Evolutionary conservation across 2,888 invertebrate species (phyloP).

Genomic region (Adelognathus sp.): DNA sequence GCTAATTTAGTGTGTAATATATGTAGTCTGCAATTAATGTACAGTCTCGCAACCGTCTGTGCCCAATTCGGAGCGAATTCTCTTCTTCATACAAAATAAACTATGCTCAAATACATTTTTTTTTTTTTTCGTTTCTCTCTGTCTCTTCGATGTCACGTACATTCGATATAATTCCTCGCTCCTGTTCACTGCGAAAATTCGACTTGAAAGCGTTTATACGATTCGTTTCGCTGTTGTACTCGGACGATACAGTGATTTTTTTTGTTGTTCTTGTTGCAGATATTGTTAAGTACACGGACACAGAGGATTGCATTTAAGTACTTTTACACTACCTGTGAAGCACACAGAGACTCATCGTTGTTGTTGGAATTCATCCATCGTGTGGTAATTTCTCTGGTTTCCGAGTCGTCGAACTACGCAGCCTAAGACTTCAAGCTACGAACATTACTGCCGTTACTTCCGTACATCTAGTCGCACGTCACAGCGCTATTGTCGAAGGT

Average conservation of each 20-base stretch:
- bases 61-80: neutral
- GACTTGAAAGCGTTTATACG: neutral
- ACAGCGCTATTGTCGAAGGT: too few species aligned
- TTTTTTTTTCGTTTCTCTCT: neutral
- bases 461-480: conserved; percentile 59
- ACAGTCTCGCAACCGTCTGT: neutral
- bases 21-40: neutral
- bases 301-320: conserved; percentile 11
- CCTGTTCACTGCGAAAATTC: neutral
- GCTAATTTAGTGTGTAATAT: conserved; percentile 40
- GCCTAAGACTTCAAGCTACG: conserved; percentile 22
- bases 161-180: neutral
- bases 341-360: neutral
- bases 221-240: neutral
- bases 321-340: conserved; percentile 14
- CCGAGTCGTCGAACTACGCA: neutral
- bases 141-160: neutral
- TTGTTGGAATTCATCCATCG: conserved; percentile 9
- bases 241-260: conserved; percentile 11
- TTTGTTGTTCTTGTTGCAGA: neutral
- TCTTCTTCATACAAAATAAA: conserved; percentile 55
- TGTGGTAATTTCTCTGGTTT: neutral
- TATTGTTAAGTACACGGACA: neutral
- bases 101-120: conserved; percentile 25
- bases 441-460: conserved; percentile 32